Base-by-base conservation (phyloP, 1,140 invertebrate genomes). In the Diuraphis noxia region DNA sequence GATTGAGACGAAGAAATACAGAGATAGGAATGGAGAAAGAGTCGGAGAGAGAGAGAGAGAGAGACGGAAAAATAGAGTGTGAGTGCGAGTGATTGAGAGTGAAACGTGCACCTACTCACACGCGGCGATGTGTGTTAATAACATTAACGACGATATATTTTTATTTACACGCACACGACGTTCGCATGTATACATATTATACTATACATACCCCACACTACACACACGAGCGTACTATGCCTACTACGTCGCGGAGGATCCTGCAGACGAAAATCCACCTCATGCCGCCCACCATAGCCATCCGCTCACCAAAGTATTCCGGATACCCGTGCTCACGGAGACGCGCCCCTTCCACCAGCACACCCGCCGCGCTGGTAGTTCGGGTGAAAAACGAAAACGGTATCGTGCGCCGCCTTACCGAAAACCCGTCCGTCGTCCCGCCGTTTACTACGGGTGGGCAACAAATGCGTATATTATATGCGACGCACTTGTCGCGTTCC, bases 401-500 rank as follows among this genome's bases (percentile, higher is more conserved):
- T 49, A 87, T 46, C 6, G 85, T 7, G 19, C 46, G 13, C 9
- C 25, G 43, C 13, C 34, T n/a, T n/a, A n/a, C n/a, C 56, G 30
- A n/a, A 49, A 49, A 72, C 30, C 10, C 56, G 56, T 72, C 56
- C 30, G 30, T 17, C 30, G 49, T 23, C 25, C 30, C 56, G 19
- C 56, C 56, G n/a, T 72, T 72, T 72, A 72, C 34, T n/a, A 72
- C 13, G n/a, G 56, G 56, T n/a, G 56, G 30, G 56, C 56, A n/a
- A 72, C 56, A 36, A 41, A 88, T 52, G 52, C 43, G 43, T 46
- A n/a, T n/a, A n/a, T n/a, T n/a, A n/a, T n/a, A 46, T 88, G 86
- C 46, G 86, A 52, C 86, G 49, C 86, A 88, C 86, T 88, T 63
- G 86, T 88, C 86, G 52, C 36, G 46, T n/a, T n/a, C 46, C 86